Evolutionary conservation across 2,113 vertebrate genomes (phyloP).

Genomic region (Isurus oxyrinchus): DNA sequence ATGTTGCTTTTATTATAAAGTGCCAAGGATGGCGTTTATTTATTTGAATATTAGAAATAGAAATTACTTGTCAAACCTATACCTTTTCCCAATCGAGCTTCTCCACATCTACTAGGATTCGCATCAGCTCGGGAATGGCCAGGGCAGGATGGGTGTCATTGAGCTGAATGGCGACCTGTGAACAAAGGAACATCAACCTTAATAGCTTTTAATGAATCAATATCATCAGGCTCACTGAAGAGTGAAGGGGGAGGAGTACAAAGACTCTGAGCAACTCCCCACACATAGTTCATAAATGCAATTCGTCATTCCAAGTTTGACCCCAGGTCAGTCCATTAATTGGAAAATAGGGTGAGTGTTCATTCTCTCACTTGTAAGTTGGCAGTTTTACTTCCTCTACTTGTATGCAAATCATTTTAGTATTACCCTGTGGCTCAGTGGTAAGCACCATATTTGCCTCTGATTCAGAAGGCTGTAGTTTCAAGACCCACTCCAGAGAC

Average conservation of each 20-base stretch:
- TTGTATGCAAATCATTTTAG: neutral
- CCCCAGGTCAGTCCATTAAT: neutral
- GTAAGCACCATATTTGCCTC: neutral
- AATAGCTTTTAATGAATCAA: neutral
- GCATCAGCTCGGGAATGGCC: constrained; percentile 79
- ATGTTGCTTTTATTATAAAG: neutral
- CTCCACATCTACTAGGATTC: constrained; percentile 76
- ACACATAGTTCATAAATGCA: neutral
- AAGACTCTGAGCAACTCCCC: neutral
- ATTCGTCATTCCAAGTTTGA: neutral
- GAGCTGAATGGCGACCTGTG: constrained; percentile 78
- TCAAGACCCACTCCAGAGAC: neutral
- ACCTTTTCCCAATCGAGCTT: constrained; percentile 78
- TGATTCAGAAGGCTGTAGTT: neutral
- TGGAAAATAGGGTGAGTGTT: neutral
- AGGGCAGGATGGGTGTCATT: constrained; percentile 81
- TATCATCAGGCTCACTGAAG: neutral
- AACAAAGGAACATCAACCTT: constrained; percentile 18
- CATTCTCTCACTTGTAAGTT: neutral
- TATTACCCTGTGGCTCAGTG: neutral
- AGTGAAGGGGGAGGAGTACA: neutral
- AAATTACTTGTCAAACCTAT: neutral
- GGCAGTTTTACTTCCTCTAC: neutral
- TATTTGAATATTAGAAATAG: neutral
- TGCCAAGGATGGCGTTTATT: neutral